A percentile compares a stretch with the other conserved stretches of the same genome.
Conservation (phyloP, 2,888 invertebrate genomes). For the Sinodicranocentrus sp. region DNA sequence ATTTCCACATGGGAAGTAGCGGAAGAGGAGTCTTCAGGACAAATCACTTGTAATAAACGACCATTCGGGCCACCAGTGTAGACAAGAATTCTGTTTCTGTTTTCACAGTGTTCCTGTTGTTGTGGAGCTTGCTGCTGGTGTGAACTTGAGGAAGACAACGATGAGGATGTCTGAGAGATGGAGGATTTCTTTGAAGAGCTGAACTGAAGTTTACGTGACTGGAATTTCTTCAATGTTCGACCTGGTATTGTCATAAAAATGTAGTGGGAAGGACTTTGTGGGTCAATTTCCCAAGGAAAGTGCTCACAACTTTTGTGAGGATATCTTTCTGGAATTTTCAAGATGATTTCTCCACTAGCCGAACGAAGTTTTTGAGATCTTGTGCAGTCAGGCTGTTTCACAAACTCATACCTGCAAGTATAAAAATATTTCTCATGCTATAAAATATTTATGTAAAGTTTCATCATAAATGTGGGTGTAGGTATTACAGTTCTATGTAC, state of each 20-base stretch:
- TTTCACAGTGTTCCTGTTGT: constrained; percentile 52
- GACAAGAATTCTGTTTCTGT: constrained; percentile 69
- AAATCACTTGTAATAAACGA: constrained; percentile 71
- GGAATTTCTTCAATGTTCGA: constrained; percentile 69
- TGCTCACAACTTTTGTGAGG: constrained; percentile 68
- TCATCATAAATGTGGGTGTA: too few species aligned
- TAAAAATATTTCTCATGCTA: too few species aligned
- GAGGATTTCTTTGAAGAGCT: constrained; percentile 57
- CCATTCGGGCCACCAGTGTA: constrained; percentile 69
- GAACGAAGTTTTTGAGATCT: constrained; percentile 64
- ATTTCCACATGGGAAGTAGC: constrained; percentile 66
- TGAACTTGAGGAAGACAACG: constrained; percentile 25
- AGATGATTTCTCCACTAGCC: constrained; percentile 65
- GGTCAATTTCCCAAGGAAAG: constrained; percentile 72
- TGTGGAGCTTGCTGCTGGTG: constrained; percentile 17
- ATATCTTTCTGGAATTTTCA: constrained; percentile 68
- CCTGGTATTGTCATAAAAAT: constrained; percentile 72
- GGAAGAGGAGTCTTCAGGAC: constrained; percentile 71
- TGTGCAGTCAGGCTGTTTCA: constrained; percentile 69
- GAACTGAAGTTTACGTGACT: constrained; percentile 38
- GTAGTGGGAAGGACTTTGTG: constrained; percentile 68
- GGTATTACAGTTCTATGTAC: too few species aligned
- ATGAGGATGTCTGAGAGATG: constrained; percentile 34
- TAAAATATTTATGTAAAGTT: too few species aligned
- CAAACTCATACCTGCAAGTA: constrained; percentile 71